Percentiles rank a stretch among this genome's conserved stretches.
Evolutionary conservation across 2,888 invertebrate species (phyloP).

Genomic region (Hetaerina titia): DNA sequence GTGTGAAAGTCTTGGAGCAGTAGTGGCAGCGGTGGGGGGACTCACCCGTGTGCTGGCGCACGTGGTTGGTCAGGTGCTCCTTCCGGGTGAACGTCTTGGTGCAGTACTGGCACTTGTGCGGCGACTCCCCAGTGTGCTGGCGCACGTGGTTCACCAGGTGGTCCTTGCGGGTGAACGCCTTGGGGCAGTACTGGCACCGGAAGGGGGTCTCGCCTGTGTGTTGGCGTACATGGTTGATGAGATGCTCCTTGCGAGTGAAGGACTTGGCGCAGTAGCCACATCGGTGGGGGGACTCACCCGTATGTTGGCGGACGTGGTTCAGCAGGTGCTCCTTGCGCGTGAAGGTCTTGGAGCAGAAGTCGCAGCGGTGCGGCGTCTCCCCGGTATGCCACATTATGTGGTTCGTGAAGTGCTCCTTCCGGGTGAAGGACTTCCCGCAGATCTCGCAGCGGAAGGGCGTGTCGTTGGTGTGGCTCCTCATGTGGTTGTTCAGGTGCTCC

Average conservation of each 20-base stretch:
- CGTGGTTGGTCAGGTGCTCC: conserved; percentile 91
- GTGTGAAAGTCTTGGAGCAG: conserved; percentile 91
- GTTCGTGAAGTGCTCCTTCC: conserved; percentile 94
- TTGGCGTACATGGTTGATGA: conserved; percentile 91
- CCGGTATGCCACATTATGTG: conserved; percentile 94
- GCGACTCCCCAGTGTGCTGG: conserved; percentile 89
- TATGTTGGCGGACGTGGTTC: conserved; percentile 88
- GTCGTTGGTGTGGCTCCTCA: conserved; percentile 74
- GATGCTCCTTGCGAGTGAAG: conserved; percentile 91
- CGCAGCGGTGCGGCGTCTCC: conserved; percentile 88
- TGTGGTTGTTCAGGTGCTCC: conserved; percentile 75
- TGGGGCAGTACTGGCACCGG: conserved; percentile 91
- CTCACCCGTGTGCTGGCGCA: conserved; percentile 92
- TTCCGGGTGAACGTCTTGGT: conserved; percentile 78
- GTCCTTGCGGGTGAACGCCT: conserved; percentile 91
- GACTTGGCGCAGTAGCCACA: conserved; percentile 93
- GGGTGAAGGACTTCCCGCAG: conserved; percentile 86
- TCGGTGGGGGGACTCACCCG: conserved; percentile 90
- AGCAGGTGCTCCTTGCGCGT: conserved; percentile 87
- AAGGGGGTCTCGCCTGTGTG: conserved; percentile 86
- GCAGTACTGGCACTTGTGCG: conserved; percentile 91
- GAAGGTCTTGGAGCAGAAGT: conserved; percentile 89
- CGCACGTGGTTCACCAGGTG: conserved; percentile 87
- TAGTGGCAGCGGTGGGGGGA: conserved; percentile 92
- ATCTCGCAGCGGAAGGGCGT: conserved; percentile 75